A percentile compares a stretch with the other conserved stretches of the same genome.
Conservation (phyloP, 2,888 invertebrate species). For the Aphodius granarius region DNA sequence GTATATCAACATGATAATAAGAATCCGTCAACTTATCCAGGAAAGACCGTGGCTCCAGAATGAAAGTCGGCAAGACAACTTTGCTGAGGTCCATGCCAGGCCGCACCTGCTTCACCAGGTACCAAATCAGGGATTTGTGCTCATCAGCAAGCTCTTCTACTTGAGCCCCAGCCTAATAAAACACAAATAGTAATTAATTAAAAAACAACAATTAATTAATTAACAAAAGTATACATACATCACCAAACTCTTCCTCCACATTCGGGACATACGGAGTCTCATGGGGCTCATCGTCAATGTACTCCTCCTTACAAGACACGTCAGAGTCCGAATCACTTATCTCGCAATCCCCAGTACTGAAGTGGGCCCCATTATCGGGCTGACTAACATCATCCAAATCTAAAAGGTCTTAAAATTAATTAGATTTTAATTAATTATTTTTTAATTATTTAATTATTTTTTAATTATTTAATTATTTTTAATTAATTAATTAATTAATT, state of each 20-base stretch:
- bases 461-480: too few relatives aligned
- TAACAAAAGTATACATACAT: conserved; percentile 41
- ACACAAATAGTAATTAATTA: conserved; percentile 23
- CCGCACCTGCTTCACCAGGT: conserved; percentile 89
- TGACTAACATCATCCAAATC: conserved; percentile 75
- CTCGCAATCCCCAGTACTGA: conserved; percentile 56
- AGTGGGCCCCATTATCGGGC: conserved; percentile 62
- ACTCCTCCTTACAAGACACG: conserved; percentile 60
- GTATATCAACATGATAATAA: conserved; percentile 90
- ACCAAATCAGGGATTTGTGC: conserved; percentile 94
- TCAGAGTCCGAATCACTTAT: conserved; percentile 67
- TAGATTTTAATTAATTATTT: too few relatives aligned
- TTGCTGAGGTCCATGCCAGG: conserved; percentile 96
- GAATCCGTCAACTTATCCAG: conserved; percentile 91
- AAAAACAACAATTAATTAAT: neutral
- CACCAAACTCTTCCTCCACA: conserved; percentile 64
- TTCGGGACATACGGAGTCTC: conserved; percentile 65
- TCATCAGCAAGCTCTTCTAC: conserved; percentile 93
- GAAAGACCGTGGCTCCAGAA: conserved; percentile 90
- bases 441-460: too few relatives aligned
- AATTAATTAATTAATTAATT: neutral
- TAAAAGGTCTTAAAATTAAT: conserved; percentile 42
- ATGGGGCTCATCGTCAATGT: conserved; percentile 54
- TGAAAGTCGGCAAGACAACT: conserved; percentile 92
- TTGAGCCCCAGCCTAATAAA: conserved; percentile 72